Evolutionary conservation across 2,888 invertebrate genomes (phyloP), one percentile per base, ranked within the genome.

Genomic region (Criorhina ranunculi): DNA sequence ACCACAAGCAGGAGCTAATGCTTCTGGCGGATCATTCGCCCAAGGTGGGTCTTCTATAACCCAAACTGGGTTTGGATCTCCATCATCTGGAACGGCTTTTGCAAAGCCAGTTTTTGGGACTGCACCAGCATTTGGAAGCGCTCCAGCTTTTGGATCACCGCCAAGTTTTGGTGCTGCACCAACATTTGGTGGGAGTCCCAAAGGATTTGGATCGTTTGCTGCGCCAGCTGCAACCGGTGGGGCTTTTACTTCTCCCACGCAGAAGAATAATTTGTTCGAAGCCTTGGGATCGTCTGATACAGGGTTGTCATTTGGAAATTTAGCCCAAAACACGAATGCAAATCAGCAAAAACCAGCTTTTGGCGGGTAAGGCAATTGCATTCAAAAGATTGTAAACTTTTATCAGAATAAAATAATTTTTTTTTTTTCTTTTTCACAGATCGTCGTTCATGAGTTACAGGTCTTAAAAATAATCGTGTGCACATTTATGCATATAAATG

Each of bases 261-360:
- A 89, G 7, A 89, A 90, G 24, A 90, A 89, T 59, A 91, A 89
- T 70, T 89, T 92, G 4, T 92, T 92, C 60, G 92, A 92, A 57
- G 88, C 90, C 0, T 85, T 92, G 31, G 92, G 92, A 1, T 88
- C 91, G 1, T 88, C 90, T 2, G 91, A 91, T 31, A 87, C 90
- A 1, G 89, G 90, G 0, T 81, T 91, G 11, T 90, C 91, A 0
- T 92, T 92, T 87, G 92, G 92, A 0, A 92, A 92, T 86, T 88
- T 92, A 59, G 91, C 92, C 5, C 91, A 92, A 59, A 89, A 89
- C 35, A 89, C 90, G 3, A 90, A 89, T 66, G 46, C 88, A 2
- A 89, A 89, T 80, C 87, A 88, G 12, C 89, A 89, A 37, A 91
- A 92, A 60, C 89, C 91, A 1, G 87, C 89, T n/a, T 92, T 91